Base-by-base conservation (phyloP, 2,888 invertebrate species). In the Thereva unica region DNA sequence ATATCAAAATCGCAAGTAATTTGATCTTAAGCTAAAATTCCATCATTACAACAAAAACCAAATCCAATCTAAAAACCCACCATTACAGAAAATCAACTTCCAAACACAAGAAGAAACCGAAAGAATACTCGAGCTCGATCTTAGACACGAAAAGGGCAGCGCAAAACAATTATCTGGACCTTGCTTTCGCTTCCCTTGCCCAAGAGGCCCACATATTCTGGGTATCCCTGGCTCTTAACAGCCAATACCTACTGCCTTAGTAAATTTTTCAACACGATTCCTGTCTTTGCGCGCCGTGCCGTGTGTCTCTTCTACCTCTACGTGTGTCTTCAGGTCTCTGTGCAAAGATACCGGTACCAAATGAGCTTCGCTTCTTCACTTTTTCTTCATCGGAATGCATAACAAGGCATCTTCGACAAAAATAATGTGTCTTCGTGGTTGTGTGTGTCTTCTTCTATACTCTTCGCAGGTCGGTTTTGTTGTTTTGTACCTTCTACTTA, bases 321-420 rank as follows among this genome's bases (percentile, higher is more conserved):
- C 55, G 55, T 47, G 64, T 55, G 55, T 64, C 54, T 64, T 47
- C 47, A 47, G 64, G 64, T 64, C 23, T 64, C 54, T 64, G 54
- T 64, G 64, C 40, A 54, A 64, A 64, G 40, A 54, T 64, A 64
- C 55, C 64, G 64, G 64, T 64, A 64, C 23, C 64, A 37, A n/a
- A 57, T 34, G 1, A 40, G 50, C 49, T 50, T 61, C 40, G 50
- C 49, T 50, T 61, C 40, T 61, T 61, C 49, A 61, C 50, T 61
- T 61, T 61, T 61, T 23, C 23, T 23, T 61, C 50, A 61, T 7
- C 50, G 61, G 61, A 50, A 61, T 61, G 50, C 50, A 50, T 38
- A n/a, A 35, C 49, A 50, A 34, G 7, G 42, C 61, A 50, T 61
- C 3, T 61, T 37, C 50, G 50, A 61, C 40, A 49, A 61, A 41